Evolutionary conservation across 2,888 invertebrate genomes (phyloP).

Genomic region (Leucophenga maculata): DNA sequence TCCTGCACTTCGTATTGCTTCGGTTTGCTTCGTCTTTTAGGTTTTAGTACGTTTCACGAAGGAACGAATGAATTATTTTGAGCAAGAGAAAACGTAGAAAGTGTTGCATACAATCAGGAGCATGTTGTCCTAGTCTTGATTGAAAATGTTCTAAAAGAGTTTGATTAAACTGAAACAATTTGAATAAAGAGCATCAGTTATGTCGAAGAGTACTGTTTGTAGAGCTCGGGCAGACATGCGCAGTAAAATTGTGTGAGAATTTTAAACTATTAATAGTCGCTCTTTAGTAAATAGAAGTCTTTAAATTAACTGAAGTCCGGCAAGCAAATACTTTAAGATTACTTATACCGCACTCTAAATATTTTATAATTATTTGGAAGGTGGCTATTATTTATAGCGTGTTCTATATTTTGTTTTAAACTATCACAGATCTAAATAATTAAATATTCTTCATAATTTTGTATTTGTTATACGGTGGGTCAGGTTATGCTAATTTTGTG

Average conservation of each 20-base stretch:
- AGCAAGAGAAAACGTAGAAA: not conserved
- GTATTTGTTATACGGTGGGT: too few relatives aligned
- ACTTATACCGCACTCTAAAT: too few relatives aligned
- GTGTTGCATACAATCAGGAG: slow-evolving; percentile 58
- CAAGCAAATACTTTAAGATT: not conserved
- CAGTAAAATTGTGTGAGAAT: not conserved
- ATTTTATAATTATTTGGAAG: too few relatives aligned
- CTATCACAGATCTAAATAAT: too few relatives aligned
- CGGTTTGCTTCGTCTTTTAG: too few relatives aligned
- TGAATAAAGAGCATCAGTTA: not conserved
- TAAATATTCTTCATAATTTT: too few relatives aligned
- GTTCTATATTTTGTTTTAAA: too few relatives aligned
- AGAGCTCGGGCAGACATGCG: not conserved
- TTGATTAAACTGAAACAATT: not conserved
- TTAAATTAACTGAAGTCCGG: too few relatives aligned
- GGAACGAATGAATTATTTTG: not conserved
- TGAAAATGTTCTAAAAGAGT: not conserved
- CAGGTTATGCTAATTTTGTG: too few relatives aligned
- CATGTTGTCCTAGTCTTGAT: slow-evolving; percentile 67
- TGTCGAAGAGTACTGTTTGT: not conserved
- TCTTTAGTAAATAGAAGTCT: too few relatives aligned
- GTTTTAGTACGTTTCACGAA: not conserved
- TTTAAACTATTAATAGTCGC: not conserved
- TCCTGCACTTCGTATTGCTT: too few relatives aligned
- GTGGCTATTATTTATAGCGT: too few relatives aligned